Evolutionary conservation across 2,888 invertebrate genomes (phyloP), one percentile per base, ranked within the genome.

Genomic region (Drosophila paracracens): DNA sequence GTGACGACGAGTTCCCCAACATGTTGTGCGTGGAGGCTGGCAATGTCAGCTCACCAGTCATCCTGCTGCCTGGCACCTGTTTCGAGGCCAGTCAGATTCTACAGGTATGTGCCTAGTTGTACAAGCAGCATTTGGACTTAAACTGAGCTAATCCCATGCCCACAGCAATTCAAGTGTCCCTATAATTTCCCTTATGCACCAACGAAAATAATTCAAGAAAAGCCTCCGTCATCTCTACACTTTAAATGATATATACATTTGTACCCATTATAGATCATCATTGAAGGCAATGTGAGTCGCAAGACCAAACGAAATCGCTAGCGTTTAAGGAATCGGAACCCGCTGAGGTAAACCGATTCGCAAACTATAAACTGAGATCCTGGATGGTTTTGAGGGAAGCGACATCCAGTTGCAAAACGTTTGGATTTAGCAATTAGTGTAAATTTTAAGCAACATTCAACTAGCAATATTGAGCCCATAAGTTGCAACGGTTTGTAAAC

Each of bases 21-120:
- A 98, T 99, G 98, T 95, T 99, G 83, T 99, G 99, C 93, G 97
- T 99, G 74, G 99, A 99, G 94, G 96, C 98, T 71, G 98, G 98
- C 33, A 96, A 97, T 90, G 98, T 98, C 29, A 96, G 97, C 80
- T 95, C 96, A 90, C 98, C 98, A 70, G 96, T 98, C 70, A 96
- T 97, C 91, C 94, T 98, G 81, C 94, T 97, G 91, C 98, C 98
- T 70, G 97, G 98, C 73, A 98, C 97, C 79, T 97, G 98, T 90
- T 98, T 97, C 93, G 98, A 98, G 94, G 97, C 97, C 89, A 97
- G 97, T 93, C 97, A 97, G 94, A 97, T 97, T 91, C 94, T 97
- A 79, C 97, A 97, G 95, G 97, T 97, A 91, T 27, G n/a, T 48
- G 27, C 25, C 25, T 13, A 38, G 18, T 33, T 53, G 33, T 31